These are phyloP conservation scores for Ornithoptera alexandrae DNA, from an alignment of 2,888 invertebrate species.

Conservation along the genomic window DNA sequence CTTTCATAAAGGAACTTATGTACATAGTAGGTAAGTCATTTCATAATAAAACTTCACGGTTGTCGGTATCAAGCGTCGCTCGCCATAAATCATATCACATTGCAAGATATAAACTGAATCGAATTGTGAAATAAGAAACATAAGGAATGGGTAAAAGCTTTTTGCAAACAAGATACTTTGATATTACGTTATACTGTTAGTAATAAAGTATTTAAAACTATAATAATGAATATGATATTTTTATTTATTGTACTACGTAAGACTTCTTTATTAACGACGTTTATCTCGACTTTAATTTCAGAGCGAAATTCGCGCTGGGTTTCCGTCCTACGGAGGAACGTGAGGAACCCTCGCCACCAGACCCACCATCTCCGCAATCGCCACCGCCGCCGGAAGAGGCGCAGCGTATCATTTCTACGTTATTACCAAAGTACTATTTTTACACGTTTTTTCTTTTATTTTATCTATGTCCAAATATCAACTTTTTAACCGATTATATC, in stretches of 20 bases:
- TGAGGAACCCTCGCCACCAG: constrained; percentile 78
- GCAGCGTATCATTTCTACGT: constrained; percentile 86
- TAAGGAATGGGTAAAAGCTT: constrained; percentile 6
- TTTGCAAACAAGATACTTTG: background rate
- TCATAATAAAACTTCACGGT: constrained; percentile 16
- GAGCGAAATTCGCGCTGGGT: constrained; percentile 86
- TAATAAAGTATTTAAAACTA: background rate
- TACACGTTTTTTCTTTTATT: background rate
- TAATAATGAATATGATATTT: too few relatives aligned
- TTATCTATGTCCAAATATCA: too few relatives aligned
- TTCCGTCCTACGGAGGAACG: constrained; percentile 83
- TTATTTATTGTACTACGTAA: too few relatives aligned
- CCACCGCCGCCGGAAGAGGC: constrained; percentile 90
- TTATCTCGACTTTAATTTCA: constrained; percentile 44
- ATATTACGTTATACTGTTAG: background rate
- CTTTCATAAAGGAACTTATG: background rate
- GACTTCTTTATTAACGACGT: too few relatives aligned
- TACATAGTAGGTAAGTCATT: constrained; percentile 10
- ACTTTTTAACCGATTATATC: too few relatives aligned
- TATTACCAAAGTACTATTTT: constrained; percentile 83
- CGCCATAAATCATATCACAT: constrained; percentile 20
- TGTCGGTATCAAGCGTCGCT: constrained; percentile 15
- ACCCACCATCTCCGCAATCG: constrained; percentile 76
- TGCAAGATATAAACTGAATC: constrained; percentile 13
- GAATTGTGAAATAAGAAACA: constrained; percentile 9